A percentile compares a stretch with the other conserved stretches of the same genome.
Conservation (phyloP, 2,113 vertebrate species). For the Sylvicapra grimmia region DNA sequence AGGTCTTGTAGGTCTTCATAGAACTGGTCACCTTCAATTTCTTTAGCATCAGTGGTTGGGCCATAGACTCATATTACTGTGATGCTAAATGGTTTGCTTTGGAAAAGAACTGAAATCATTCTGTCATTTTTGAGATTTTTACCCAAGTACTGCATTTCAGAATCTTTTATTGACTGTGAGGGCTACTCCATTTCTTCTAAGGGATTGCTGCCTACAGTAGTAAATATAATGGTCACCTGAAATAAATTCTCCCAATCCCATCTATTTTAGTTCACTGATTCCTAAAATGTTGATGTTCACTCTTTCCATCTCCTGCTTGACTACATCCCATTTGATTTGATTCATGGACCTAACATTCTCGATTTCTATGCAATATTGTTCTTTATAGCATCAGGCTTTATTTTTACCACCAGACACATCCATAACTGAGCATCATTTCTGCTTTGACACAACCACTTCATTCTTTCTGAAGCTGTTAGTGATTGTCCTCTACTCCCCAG, state of each 20-base stretch:
- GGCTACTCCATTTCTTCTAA: background rate
- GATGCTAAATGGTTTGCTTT: background rate
- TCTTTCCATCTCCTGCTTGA: background rate
- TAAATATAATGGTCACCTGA: background rate
- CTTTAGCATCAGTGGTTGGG: background rate
- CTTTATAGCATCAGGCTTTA: background rate
- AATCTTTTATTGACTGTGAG: background rate
- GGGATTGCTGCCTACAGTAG: background rate
- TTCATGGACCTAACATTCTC: background rate
- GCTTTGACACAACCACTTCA: background rate
- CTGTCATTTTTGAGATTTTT: background rate
- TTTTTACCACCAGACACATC: background rate
- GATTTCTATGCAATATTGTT: background rate
- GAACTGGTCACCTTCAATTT: background rate
- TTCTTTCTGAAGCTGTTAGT: background rate
- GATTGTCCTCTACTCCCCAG: background rate
- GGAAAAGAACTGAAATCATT: background rate
- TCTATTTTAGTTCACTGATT: background rate
- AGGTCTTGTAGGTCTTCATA: background rate
- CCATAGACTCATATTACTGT: background rate
- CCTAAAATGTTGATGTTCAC: background rate
- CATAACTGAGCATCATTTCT: background rate
- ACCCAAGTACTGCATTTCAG: background rate
- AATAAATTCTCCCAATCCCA: background rate
- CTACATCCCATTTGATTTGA: background rate